Base-by-base conservation (phyloP, 2,113 vertebrate species). In the Campylomormyrus tamandua region DNA sequence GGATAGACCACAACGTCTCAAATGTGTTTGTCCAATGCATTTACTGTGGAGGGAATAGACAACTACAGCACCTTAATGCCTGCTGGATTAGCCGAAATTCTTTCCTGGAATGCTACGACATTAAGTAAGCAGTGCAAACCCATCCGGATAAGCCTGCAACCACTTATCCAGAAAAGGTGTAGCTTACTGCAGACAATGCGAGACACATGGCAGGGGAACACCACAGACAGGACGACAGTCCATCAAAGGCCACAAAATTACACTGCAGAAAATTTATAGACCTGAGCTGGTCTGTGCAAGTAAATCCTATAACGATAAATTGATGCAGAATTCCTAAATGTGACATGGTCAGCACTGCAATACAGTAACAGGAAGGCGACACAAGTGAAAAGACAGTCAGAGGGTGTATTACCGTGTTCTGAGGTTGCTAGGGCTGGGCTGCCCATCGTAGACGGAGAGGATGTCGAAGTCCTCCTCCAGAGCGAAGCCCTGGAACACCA, bases 401-500 rank as follows among this genome's bases (percentile, higher is more conserved):
- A 1, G 48, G 19, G 21, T 6, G 24, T 49, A 4, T 70, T 97
- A 99, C 98, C 98, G 95, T 86, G 97, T 99, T 62, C 98, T 95
- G 89, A 99, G 96, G 92, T 97, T 99, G 90, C 97, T 97, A 0
- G 97, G 96, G 93, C 97, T 97, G 49, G 97, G 97, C 17, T 96
- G 96, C 50, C 98, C 98, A 42, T 99, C 98, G 90, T 98, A 99
- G 91, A 99, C 96, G 1, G 98, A 98, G 87, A 99, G 93, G 10
- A 99, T 96, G 89, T 99, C 98, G 91, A 99, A 99, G 93, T 99
- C 98, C 95, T 99, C 98, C 93, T 99, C 98, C 83, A 99, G 94
- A 0, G 98, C 98, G 49, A 99, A 99, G 92, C 98, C 97, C 95
- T 98, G 98, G 96, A 99, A 99, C 92, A 98, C 98, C 3, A 99